These are phyloP conservation scores for Remorina albescens DNA, from an alignment of 2,797 vertebrate species.

Conservation along the genomic window DNA sequence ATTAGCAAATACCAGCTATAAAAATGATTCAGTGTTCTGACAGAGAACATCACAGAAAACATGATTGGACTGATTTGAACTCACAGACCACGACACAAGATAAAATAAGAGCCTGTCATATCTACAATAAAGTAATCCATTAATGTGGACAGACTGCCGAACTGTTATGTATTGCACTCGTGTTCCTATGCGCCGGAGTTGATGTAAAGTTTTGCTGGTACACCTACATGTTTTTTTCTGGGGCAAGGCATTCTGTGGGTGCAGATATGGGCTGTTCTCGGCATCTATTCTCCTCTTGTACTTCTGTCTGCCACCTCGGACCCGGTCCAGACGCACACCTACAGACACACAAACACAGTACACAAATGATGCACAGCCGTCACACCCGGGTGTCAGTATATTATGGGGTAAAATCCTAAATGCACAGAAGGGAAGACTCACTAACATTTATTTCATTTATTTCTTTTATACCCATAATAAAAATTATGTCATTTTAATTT, in stretches of 20 bases:
- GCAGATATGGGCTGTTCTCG: slow-evolving; percentile 94
- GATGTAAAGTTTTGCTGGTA: not conserved
- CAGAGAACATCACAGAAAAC: slow-evolving; percentile 13
- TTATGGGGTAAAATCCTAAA: not conserved
- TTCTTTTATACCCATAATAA: not conserved
- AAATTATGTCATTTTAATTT: not conserved
- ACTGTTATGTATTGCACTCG: not conserved
- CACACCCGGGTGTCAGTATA: not conserved
- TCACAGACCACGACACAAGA: not conserved
- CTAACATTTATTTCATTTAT: not conserved
- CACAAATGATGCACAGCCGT: slow-evolving; percentile 19
- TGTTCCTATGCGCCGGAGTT: not conserved
- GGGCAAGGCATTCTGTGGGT: slow-evolving; percentile 90
- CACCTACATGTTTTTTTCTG: slow-evolving; percentile 94
- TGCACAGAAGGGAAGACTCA: not conserved
- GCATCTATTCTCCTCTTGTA: slow-evolving; percentile 97
- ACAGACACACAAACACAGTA: slow-evolving; percentile 34
- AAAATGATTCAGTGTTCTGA: slow-evolving; percentile 20
- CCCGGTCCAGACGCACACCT: slow-evolving; percentile 97
- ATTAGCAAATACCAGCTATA: slow-evolving; percentile 37
- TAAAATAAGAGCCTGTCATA: slow-evolving; percentile 10
- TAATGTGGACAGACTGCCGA: not conserved
- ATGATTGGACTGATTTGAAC: slow-evolving; percentile 20
- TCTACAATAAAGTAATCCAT: slow-evolving; percentile 14
- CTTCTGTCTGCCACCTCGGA: slow-evolving; percentile 97